Evolutionary conservation across 1,140 invertebrate species (phyloP).

Genomic region (Anagrus nilaparvatae): DNA sequence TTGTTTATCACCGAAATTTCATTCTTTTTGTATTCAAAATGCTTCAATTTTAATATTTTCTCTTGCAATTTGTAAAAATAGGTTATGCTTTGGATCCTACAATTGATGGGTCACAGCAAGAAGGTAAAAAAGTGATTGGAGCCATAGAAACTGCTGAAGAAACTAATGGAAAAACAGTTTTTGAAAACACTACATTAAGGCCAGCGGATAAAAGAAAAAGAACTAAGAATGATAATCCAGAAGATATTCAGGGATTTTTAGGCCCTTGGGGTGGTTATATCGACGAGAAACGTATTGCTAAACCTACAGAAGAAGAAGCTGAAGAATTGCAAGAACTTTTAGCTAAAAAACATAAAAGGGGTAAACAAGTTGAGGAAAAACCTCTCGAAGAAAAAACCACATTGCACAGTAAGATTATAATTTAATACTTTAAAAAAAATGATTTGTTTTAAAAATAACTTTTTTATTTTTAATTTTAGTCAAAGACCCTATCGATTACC

Average conservation of each 20-base stretch:
- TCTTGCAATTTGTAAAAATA: constrained; percentile 23
- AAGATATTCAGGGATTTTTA: constrained; percentile 88
- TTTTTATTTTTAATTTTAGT: constrained; percentile 51
- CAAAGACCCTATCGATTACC: constrained; percentile 91
- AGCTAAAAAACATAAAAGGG: constrained; percentile 80
- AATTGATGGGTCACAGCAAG: constrained; percentile 54
- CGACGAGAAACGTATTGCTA: constrained; percentile 80
- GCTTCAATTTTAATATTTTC: neutral
- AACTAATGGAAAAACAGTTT: constrained; percentile 72
- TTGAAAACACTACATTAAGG: constrained; percentile 67
- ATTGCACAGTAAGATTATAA: constrained; percentile 70
- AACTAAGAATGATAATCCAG: constrained; percentile 79
- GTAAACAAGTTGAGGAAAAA: constrained; percentile 79
- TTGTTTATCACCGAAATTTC: neutral
- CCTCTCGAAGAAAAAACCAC: constrained; percentile 90
- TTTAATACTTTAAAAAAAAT: constrained; percentile 7
- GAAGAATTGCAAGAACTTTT: constrained; percentile 90
- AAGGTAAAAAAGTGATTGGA: constrained; percentile 59
- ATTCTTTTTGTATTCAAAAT: neutral
- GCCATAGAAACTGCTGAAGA: constrained; percentile 50
- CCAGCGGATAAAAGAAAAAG: constrained; percentile 82
- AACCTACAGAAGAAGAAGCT: constrained; percentile 85
- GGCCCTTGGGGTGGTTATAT: constrained; percentile 95
- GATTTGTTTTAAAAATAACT: constrained; percentile 13
- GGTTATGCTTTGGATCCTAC: constrained; percentile 94